Percentiles rank a stretch among this genome's conserved stretches.
These are phyloP conservation scores for Peromyscus nudipes DNA, from an alignment of 2,797 vertebrate genomes.

Conservation along the genomic window DNA sequence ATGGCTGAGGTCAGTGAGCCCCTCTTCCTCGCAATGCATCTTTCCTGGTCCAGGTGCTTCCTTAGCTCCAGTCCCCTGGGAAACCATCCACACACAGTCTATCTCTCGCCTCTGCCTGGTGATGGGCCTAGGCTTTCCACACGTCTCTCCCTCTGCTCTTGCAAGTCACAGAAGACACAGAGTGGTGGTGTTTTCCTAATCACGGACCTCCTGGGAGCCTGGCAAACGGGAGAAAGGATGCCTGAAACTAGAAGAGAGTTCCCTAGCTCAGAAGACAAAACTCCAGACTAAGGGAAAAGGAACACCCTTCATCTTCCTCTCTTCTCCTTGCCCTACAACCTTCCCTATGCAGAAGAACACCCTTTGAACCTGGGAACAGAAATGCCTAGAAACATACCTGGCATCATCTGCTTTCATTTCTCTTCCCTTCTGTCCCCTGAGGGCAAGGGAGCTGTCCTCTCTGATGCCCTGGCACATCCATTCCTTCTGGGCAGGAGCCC, in stretches of 20 bases:
- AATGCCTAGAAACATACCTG: not conserved
- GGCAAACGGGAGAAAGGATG: not conserved
- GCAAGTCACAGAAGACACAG: not conserved
- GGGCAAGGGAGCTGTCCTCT: not conserved
- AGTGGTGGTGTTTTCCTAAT: not conserved
- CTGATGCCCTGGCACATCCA: not conserved
- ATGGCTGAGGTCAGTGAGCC: not conserved
- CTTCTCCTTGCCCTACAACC: not conserved
- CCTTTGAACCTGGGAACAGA: not conserved
- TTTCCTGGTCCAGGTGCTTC: not conserved
- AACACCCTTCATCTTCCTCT: not conserved
- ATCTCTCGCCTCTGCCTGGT: not conserved
- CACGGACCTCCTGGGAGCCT: not conserved
- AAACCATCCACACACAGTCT: not conserved
- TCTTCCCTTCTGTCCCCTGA: not conserved
- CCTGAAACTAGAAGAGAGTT: not conserved
- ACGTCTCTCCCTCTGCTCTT: not conserved
- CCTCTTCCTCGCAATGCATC: not conserved
- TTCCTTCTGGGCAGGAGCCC: not conserved
- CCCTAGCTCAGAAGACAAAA: slow-evolving; percentile 26
- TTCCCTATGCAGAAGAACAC: not conserved
- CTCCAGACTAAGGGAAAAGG: not conserved
- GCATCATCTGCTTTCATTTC: not conserved
- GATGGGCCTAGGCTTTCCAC: not conserved
- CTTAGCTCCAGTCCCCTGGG: not conserved